A percentile compares a stretch with the other conserved stretches of the same genome.
Conservation (phyloP, 2,113 vertebrate species). For the Aramus guarauna region DNA sequence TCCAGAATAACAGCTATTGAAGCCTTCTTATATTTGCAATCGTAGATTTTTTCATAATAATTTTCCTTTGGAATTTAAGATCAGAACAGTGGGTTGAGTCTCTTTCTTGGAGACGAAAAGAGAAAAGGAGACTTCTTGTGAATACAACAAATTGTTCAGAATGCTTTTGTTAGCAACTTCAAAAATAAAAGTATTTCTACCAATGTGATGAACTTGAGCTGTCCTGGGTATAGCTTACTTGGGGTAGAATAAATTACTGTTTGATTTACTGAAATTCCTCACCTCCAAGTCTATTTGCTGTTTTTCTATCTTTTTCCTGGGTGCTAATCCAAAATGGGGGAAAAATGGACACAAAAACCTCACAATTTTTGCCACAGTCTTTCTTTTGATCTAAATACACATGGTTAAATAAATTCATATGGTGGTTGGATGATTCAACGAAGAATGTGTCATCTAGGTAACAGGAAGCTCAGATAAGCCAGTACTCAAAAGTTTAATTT, state of each 20-base stretch:
- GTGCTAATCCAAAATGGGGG: neutral
- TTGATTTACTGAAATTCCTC: neutral
- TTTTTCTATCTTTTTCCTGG: neutral
- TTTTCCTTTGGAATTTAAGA: neutral
- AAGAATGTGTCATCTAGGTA: neutral
- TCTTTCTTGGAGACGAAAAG: neutral
- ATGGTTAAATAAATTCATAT: neutral
- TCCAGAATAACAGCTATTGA: neutral
- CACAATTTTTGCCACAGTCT: neutral
- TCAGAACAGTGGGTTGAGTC: neutral
- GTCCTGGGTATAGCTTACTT: neutral
- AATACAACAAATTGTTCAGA: neutral
- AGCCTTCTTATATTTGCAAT: neutral
- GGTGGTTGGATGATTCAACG: neutral
- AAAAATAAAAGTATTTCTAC: neutral
- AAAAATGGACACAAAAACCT: neutral
- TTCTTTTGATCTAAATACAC: neutral
- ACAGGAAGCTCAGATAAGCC: neutral
- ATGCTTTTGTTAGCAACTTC: neutral
- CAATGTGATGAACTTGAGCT: neutral
- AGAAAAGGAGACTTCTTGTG: neutral
- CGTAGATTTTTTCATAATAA: neutral
- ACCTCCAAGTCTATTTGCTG: neutral
- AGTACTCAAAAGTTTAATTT: neutral
- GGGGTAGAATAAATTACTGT: neutral